phyloP scores from a whole-genome alignment of 2,113 vertebrate species.

The Kryptolebias marmoratus region DNA sequence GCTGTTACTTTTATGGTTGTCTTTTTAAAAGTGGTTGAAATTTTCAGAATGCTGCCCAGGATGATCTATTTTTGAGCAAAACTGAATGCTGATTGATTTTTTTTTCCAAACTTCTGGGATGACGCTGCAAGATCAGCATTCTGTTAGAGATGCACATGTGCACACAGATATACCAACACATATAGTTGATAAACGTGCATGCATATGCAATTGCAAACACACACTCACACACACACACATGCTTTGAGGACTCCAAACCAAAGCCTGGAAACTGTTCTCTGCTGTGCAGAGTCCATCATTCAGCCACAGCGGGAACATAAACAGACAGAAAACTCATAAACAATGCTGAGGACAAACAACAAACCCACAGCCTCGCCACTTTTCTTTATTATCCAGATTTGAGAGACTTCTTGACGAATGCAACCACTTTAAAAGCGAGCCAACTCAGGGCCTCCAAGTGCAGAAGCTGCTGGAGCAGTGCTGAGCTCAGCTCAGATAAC shows the following conservation, averaged over 20 bases:
- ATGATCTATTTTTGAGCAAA: slow-evolving; percentile 20
- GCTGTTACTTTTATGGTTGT: slow-evolving; percentile 10
- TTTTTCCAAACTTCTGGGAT: slow-evolving; percentile 24
- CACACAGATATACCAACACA: not conserved
- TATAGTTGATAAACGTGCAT: slow-evolving; percentile 35
- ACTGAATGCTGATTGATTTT: slow-evolving; percentile 31
- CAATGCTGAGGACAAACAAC: slow-evolving; percentile 40
- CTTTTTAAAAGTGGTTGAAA: slow-evolving; percentile 2
- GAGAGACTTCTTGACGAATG: slow-evolving; percentile 22
- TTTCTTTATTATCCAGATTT: slow-evolving; percentile 29
- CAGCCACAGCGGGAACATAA: slow-evolving; percentile 61
- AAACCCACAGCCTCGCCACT: slow-evolving; percentile 40
- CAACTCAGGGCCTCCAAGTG: slow-evolving; percentile 67
- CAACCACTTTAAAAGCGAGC: slow-evolving; percentile 26
- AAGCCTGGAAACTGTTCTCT: slow-evolving; percentile 90
- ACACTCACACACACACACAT: slow-evolving; percentile 20
- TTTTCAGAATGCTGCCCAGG: slow-evolving; percentile 49
- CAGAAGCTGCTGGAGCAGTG: slow-evolving; percentile 36
- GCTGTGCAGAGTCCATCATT: slow-evolving; percentile 91
- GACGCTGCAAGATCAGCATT: slow-evolving; percentile 24
- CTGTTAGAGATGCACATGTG: slow-evolving; percentile 9
- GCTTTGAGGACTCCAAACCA: slow-evolving; percentile 84
- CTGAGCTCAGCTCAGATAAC: slow-evolving; percentile 50
- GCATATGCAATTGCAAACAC: slow-evolving; percentile 27
- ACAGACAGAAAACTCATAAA: slow-evolving; percentile 44